Percentiles rank a stretch among this genome's conserved stretches.
phyloP scores from a whole-genome alignment of 1,140 invertebrate genomes.

The Dolichoris vasculosae region DNA sequence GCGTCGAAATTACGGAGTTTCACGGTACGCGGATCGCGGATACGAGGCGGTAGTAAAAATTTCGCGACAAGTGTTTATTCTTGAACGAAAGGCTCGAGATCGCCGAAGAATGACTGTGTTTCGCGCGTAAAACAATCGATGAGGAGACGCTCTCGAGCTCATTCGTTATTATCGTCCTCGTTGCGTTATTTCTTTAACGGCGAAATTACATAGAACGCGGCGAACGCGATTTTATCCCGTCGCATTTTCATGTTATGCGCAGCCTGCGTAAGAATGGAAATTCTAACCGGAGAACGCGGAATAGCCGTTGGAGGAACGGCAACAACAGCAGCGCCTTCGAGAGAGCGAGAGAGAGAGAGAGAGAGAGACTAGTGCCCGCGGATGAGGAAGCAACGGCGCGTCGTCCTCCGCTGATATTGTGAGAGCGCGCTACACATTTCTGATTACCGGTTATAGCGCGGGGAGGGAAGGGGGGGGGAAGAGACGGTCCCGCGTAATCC shows the following conservation, averaged over 20 bases:
- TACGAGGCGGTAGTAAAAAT: neutral
- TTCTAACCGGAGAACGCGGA: neutral
- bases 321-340: too few species aligned
- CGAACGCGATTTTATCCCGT: neutral
- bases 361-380: neutral
- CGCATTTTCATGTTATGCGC: constrained; percentile 25
- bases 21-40: neutral
- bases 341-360: too few species aligned
- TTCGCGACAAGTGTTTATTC: constrained; percentile 23
- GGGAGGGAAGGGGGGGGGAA: neutral
- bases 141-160: neutral
- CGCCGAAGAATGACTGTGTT: neutral
- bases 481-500: constrained; percentile 15
- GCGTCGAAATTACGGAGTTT: neutral
- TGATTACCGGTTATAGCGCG: constrained; percentile 30
- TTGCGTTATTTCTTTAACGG: neutral
- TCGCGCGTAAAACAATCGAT: neutral
- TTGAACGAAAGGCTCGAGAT: neutral
- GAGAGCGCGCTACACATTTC: constrained; percentile 15
- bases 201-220: neutral
- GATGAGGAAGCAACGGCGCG: neutral
- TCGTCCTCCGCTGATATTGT: neutral
- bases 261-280: constrained; percentile 25
- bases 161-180: neutral
- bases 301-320: too few species aligned